Percentiles rank a stretch among this genome's conserved stretches.
phyloP scores from a whole-genome alignment of 2,888 invertebrate genomes.

The Choreutis nemorana region DNA sequence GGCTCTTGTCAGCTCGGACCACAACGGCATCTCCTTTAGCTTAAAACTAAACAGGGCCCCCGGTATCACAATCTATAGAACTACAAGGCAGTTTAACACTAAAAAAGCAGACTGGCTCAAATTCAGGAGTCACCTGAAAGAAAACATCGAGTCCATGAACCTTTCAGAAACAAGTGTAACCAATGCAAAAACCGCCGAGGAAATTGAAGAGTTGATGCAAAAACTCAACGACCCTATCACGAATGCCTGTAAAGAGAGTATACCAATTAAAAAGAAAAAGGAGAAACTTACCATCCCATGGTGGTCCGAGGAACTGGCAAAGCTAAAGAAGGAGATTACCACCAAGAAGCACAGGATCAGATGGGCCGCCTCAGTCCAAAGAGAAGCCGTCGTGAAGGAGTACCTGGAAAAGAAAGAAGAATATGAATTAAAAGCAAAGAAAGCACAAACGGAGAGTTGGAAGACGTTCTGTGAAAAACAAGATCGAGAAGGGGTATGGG shows the following conservation, averaged over 20 bases:
- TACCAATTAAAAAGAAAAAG: conserved; percentile 6
- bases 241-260: conserved; percentile 4
- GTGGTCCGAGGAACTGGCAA: conserved; percentile 10
- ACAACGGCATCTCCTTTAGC: conserved; percentile 3
- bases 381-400: too few relatives aligned
- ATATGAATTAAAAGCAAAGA: too few relatives aligned
- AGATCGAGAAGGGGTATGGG: too few relatives aligned
- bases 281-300: conserved; percentile 9
- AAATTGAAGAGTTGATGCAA: conserved; percentile 1
- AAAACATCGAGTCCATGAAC: not conserved
- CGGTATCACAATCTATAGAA: conserved; percentile 2
- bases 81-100: conserved; percentile 10
- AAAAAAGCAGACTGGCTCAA: conserved; percentile 7
- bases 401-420: too few relatives aligned
- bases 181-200: not conserved
- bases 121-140: conserved; percentile 3
- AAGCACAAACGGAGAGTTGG: too few relatives aligned
- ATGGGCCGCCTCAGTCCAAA: conserved; percentile 1
- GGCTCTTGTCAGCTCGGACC: conserved; percentile 2
- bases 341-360: conserved; percentile 9
- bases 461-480: too few relatives aligned
- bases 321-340: conserved; percentile 7
- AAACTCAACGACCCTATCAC: conserved; percentile 4
- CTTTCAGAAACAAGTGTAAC: not conserved
- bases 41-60: not conserved